Base-by-base conservation (phyloP, 2,888 invertebrate genomes). In the Phorcus lineatus region DNA sequence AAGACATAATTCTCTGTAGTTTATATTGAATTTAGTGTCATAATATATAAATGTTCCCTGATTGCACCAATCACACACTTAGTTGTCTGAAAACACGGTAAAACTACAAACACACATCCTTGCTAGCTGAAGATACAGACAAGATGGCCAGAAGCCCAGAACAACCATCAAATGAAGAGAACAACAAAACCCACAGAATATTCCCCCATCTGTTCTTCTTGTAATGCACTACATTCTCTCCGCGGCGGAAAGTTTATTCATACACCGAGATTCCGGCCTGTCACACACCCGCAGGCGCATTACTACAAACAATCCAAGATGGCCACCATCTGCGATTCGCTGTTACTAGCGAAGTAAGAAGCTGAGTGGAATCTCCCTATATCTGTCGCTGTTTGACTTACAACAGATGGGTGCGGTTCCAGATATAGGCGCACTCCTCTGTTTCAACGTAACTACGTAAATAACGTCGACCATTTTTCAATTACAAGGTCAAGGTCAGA, bases 281-380 rank as follows among this genome's bases (percentile, higher is more conserved):
- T 62, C 62, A 62, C 62, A 57, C 57, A 62, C 16, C 62, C 62
- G 16, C 17, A 31, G 62, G 62, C 62, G 62, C 28, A 62, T 24
- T 62, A 62, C 22, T 62, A 28, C 62, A 62, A 62, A 24, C 24
- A 62, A 62, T 62, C 28, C 62, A 62, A 62, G 62, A 62, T 62
- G 62, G 62, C 62, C 24, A 16, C 62, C 62, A 62, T 16, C 62
- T 62, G 62, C 11, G 62, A 62, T 28, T 62, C 16, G 22, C 47
- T 47, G 47, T 47, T 47, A 13, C 47, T 47, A 47, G 1, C 7
- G 47, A 1, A 47, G 47, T 47, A 47, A 4, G 47, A 47, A 47
- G 7, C 47, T 13, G 47, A 47, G 47, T 13, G 47, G 47, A 47
- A 47, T 47, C 47, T 47, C 47, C 1, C 47, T 47, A 24, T 28